Percentiles rank a stretch among this genome's conserved stretches.
phyloP scores from a whole-genome alignment of 2,797 vertebrate genomes.

The Ctenopoma multispine region DNA sequence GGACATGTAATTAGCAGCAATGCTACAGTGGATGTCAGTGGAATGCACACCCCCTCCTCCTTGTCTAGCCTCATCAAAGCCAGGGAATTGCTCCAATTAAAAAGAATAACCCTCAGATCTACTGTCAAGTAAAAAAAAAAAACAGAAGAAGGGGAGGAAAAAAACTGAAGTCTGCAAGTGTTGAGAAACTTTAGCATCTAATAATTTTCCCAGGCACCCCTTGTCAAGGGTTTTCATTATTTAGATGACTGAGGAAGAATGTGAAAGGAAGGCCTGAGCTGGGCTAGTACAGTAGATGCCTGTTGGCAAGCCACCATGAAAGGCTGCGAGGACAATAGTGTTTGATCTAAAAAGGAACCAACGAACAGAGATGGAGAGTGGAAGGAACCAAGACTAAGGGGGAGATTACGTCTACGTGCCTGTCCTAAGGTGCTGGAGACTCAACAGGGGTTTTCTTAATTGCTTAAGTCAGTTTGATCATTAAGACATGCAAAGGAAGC shows the following conservation, averaged over 20 bases:
- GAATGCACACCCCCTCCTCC: constrained; percentile 52
- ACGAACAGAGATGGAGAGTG: constrained; percentile 2
- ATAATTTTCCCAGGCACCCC: constrained; percentile 50
- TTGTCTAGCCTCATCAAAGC: constrained; percentile 48
- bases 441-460: constrained; percentile 28
- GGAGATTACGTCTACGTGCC: constrained; percentile 6
- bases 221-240: constrained; percentile 68
- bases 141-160: constrained; percentile 3
- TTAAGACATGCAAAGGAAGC: constrained; percentile 8
- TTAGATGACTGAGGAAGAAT: constrained; percentile 49
- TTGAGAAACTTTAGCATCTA: constrained; percentile 44
- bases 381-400: constrained; percentile 6
- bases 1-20: constrained; percentile 68
- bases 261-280: constrained; percentile 14
- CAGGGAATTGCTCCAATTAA: constrained; percentile 73
- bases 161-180: constrained; percentile 31
- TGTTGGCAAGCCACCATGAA: constrained; percentile 26
- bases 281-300: background rate
- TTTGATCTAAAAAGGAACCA: constrained; percentile 44
- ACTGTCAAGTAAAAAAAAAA: constrained; percentile 38
- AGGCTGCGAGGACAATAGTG: constrained; percentile 36
- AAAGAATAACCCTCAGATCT: constrained; percentile 63
- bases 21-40: constrained; percentile 58
- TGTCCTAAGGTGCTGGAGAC: constrained; percentile 13
- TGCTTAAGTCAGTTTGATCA: constrained; percentile 18